These are phyloP conservation scores for Apis cerana DNA, from an alignment of 1,140 invertebrate genomes.

Conservation along the genomic window DNA sequence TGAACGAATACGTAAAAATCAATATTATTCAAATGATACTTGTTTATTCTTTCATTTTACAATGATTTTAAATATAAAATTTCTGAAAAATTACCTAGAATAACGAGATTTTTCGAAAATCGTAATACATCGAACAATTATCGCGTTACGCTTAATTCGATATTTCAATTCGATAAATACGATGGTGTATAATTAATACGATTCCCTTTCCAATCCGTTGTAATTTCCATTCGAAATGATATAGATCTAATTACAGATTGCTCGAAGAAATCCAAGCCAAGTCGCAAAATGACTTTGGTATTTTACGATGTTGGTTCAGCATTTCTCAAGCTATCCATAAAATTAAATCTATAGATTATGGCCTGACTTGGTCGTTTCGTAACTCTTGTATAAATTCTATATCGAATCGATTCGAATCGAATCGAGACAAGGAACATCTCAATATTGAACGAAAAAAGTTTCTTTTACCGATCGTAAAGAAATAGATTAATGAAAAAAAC, in stretches of 20 bases:
- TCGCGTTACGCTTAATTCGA: constrained; percentile 22
- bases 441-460: background rate
- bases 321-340: constrained; percentile 27
- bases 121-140: background rate
- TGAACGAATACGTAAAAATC: background rate
- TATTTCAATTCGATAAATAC: constrained; percentile 18
- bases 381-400: background rate
- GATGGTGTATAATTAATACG: constrained; percentile 32
- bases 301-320: constrained; percentile 31
- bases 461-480: background rate
- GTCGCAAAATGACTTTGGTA: background rate
- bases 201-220: background rate
- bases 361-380: no score
- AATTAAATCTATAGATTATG: constrained; percentile 7
- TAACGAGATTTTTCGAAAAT: background rate
- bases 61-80: no score
- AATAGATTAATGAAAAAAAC: background rate
- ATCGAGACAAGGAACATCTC: background rate
- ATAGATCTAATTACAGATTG: constrained; percentile 50
- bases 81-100: background rate
- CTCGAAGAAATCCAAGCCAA: constrained; percentile 18
- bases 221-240: constrained; percentile 34
- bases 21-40: background rate
- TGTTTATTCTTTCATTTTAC: background rate
- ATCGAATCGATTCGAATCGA: no score